These are phyloP conservation scores for Henricia sp. DNA, from an alignment of 53 echinoderm and acorn worm genomes.

Conservation along the genomic window DNA sequence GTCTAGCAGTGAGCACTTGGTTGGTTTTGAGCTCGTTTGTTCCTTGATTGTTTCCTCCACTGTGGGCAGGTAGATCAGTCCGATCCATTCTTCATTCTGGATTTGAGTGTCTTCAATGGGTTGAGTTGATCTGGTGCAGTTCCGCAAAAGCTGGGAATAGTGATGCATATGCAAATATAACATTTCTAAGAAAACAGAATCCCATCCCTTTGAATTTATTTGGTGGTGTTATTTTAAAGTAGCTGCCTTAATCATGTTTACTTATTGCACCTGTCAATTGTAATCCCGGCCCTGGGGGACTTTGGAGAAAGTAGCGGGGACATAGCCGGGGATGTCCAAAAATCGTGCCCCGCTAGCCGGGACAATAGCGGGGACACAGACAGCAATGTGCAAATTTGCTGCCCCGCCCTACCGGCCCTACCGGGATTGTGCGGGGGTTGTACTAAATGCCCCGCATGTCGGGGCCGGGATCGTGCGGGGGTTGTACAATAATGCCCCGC, in stretches of 20 bases:
- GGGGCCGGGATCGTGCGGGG: too few species aligned
- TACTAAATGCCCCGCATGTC: too few species aligned
- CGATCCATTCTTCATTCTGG: constrained; percentile 83
- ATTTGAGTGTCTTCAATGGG: constrained; percentile 10
- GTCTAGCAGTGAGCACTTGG: constrained; percentile 80
- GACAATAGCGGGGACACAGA: too few species aligned
- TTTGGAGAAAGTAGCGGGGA: too few species aligned
- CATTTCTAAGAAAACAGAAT: not conserved
- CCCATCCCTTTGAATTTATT: too few species aligned
- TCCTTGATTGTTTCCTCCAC: constrained; percentile 73
- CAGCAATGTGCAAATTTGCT: not conserved
- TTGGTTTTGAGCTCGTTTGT: constrained; percentile 62
- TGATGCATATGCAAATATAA: not conserved
- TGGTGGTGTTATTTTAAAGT: not conserved
- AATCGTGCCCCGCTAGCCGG: too few species aligned
- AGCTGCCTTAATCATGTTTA: not conserved
- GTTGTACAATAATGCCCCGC: too few species aligned
- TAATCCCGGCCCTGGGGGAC: too few species aligned
- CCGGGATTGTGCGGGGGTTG: too few species aligned
- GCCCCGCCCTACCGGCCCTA: too few species aligned
- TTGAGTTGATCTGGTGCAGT: constrained; percentile 64
- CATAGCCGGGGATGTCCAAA: too few species aligned
- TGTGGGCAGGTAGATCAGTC: constrained; percentile 80
- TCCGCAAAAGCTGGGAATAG: constrained; percentile 11
- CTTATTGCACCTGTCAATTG: too few species aligned